Evolutionary conservation across 2,888 invertebrate genomes (phyloP).

Genomic region (Gasteruption jaculator): DNA sequence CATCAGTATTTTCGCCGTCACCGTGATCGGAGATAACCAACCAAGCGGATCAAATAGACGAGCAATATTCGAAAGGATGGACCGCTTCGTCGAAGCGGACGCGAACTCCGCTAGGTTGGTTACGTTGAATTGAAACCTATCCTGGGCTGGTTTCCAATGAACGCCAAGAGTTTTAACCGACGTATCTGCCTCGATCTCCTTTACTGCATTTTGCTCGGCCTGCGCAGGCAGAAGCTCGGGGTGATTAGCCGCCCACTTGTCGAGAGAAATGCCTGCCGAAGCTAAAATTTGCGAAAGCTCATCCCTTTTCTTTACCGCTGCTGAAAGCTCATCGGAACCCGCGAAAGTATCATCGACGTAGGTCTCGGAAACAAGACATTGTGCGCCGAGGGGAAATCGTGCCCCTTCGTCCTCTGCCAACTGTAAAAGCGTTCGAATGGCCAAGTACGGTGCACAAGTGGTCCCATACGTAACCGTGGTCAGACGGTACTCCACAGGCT

Average conservation of each 20-base stretch:
- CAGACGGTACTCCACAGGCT: slow-evolving; percentile 4
- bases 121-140: slow-evolving; percentile 11
- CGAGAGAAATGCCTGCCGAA: slow-evolving; percentile 11
- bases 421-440: slow-evolving; percentile 10
- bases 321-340: slow-evolving; percentile 5
- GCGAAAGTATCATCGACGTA: slow-evolving; percentile 15
- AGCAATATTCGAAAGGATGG: slow-evolving; percentile 6
- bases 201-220: neutral
- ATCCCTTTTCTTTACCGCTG: neutral
- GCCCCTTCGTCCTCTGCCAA: slow-evolving; percentile 10
- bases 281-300: slow-evolving; percentile 8
- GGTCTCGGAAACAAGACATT: neutral
- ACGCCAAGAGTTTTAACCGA: slow-evolving; percentile 17
- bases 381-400: slow-evolving; percentile 7
- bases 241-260: slow-evolving; percentile 10
- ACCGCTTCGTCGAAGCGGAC: slow-evolving; percentile 6
- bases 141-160: slow-evolving; percentile 10
- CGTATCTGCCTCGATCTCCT: slow-evolving; percentile 1
- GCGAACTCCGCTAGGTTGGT: neutral
- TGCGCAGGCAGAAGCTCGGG: neutral
- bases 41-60: slow-evolving; percentile 19
- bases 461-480: slow-evolving; percentile 11
- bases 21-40: slow-evolving; percentile 14
- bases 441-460: slow-evolving; percentile 13
- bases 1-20: slow-evolving; percentile 19